Percentiles rank a stretch among this genome's conserved stretches.
Evolutionary conservation across 2,888 invertebrate genomes (phyloP).

Genomic region (Sarcophaga subvicina): DNA sequence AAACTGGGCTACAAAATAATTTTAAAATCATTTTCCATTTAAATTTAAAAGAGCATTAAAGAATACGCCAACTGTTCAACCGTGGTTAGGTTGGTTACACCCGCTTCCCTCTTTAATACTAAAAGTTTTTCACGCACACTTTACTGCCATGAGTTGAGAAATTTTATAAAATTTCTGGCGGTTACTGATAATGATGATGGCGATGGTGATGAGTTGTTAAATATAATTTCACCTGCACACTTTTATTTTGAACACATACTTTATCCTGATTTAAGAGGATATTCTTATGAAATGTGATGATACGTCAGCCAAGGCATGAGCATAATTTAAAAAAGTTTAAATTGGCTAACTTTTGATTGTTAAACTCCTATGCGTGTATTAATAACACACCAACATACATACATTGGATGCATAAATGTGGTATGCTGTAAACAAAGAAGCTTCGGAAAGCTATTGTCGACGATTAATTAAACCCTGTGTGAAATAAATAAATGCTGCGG

Average conservation of each 20-base stretch:
- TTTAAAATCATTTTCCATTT: slow-evolving; percentile 5
- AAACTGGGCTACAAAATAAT: neutral
- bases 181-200: slow-evolving; percentile 36
- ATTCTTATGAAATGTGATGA: slow-evolving; percentile 5
- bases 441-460: too few species aligned
- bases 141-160: slow-evolving; percentile 14
- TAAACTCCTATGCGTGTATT: too few species aligned
- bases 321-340: slow-evolving; percentile 57
- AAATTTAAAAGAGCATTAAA: slow-evolving; percentile 5
- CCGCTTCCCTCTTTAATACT: slow-evolving; percentile 10
- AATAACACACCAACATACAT: too few species aligned
- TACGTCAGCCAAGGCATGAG: slow-evolving; percentile 1
- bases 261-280: neutral
- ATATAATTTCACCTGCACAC: slow-evolving; percentile 13
- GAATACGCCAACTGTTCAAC: neutral
- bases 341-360: slow-evolving; percentile 56
- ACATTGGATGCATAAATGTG: too few species aligned
- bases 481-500: too few species aligned
- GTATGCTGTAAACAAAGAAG: too few species aligned
- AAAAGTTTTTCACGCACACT: slow-evolving; percentile 54
- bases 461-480: too few species aligned
- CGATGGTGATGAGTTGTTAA: slow-evolving; percentile 17
- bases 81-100: neutral
- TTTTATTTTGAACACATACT: too few species aligned
- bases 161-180: slow-evolving; percentile 40